A percentile compares a stretch with the other conserved stretches of the same genome.
Evolutionary conservation across 2,797 vertebrate genomes (phyloP).

Genomic region (Anguilla obscura): DNA sequence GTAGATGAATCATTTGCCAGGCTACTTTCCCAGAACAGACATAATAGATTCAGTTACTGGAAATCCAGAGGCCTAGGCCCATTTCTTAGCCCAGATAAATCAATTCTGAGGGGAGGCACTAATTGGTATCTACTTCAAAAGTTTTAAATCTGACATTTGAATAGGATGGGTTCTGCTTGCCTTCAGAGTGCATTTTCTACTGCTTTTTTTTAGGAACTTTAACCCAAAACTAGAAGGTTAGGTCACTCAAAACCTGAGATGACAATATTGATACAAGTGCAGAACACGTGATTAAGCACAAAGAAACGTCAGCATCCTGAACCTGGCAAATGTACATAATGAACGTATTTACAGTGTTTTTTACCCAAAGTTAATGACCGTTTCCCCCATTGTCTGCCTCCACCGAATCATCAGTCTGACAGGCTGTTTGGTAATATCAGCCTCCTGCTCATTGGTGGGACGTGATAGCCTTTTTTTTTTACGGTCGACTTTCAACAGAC

Average conservation of each 20-base stretch:
- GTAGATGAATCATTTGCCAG: conserved; percentile 42
- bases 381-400: neutral
- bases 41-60: conserved; percentile 46
- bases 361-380: neutral
- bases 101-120: conserved; percentile 52
- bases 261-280: conserved; percentile 13
- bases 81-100: conserved; percentile 46
- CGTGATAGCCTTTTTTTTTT: neutral
- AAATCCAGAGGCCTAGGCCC: conserved; percentile 39
- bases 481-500: neutral
- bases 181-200: neutral
- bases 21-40: conserved; percentile 38
- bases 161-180: conserved; percentile 37
- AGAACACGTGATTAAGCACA: neutral
- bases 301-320: neutral
- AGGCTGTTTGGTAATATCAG: neutral
- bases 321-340: neutral
- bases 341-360: neutral
- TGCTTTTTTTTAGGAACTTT: conserved; percentile 11
- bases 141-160: conserved; percentile 55
- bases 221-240: conserved; percentile 43
- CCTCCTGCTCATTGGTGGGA: neutral
- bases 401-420: neutral
- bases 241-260: conserved; percentile 45
- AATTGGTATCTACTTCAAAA: conserved; percentile 53